Evolutionary conservation across 2,888 invertebrate species (phyloP).

Genomic region (Chromoteleia sp.): DNA sequence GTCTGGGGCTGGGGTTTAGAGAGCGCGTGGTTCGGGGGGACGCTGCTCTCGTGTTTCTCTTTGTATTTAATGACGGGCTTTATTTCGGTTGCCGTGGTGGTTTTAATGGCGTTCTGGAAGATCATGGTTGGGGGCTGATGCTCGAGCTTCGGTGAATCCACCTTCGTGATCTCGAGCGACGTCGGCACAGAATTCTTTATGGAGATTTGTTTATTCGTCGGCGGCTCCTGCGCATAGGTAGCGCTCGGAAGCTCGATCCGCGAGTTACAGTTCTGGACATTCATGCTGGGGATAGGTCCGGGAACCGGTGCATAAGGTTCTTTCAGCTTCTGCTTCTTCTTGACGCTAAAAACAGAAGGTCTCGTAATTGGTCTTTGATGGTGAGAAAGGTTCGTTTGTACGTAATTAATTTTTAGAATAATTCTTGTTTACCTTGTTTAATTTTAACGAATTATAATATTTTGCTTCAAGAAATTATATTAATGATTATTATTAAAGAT

Average conservation of each 20-base stretch:
- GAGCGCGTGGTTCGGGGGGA: constrained; percentile 74
- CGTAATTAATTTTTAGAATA: constrained; percentile 10
- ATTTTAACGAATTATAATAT: neutral
- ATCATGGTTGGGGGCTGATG: constrained; percentile 46
- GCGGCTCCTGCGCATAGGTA: constrained; percentile 19
- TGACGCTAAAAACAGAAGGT: constrained; percentile 77
- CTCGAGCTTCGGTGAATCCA: constrained; percentile 44
- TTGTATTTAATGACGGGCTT: constrained; percentile 70
- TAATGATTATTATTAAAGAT: too few relatives aligned
- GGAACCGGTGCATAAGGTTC: constrained; percentile 67
- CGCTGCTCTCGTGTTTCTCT: constrained; percentile 74
- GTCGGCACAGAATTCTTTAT: constrained; percentile 54
- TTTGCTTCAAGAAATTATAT: too few relatives aligned
- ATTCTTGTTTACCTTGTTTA: constrained; percentile 32
- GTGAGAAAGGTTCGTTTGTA: neutral
- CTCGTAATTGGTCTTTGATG: constrained; percentile 43
- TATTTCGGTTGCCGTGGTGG: constrained; percentile 18
- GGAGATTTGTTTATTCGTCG: constrained; percentile 3
- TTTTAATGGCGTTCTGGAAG: constrained; percentile 68
- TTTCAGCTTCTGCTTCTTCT: constrained; percentile 79
- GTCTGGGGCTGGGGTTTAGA: constrained; percentile 11
- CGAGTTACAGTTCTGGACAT: constrained; percentile 53
- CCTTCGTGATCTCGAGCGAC: constrained; percentile 45
- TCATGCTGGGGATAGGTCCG: constrained; percentile 20
- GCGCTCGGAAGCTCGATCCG: constrained; percentile 36